phyloP scores from a whole-genome alignment of 37 sponge, comb jelly and placozoan species.

The Dysidea cf. avara region DNA sequence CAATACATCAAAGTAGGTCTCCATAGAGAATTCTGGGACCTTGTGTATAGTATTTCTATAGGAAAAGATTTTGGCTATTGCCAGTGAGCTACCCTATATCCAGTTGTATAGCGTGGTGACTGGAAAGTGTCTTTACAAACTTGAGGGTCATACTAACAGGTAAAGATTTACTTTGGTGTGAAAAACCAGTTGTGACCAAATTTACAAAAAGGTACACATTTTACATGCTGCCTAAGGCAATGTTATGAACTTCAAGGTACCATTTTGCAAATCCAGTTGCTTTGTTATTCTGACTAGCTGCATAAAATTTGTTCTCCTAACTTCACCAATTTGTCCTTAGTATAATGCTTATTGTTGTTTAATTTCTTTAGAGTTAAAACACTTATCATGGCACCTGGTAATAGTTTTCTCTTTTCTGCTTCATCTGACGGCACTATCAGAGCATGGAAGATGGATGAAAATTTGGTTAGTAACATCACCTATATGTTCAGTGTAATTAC shows the following conservation, averaged over 20 bases:
- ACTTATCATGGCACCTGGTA: constrained; percentile 31
- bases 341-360: no score
- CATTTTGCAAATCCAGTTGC: no score
- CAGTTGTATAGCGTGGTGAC: constrained; percentile 29
- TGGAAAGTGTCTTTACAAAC: constrained; percentile 26
- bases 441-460: constrained; percentile 43
- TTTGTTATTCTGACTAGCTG: no score
- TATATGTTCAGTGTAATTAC: background rate
- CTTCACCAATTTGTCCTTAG: no score
- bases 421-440: constrained; percentile 67
- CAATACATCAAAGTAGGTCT: constrained; percentile 48
- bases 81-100: constrained; percentile 35
- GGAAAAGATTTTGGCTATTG: constrained; percentile 59
- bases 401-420: constrained; percentile 47
- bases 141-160: constrained; percentile 68
- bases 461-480: constrained; percentile 11
- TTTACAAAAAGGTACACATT: no score
- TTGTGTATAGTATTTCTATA: constrained; percentile 17
- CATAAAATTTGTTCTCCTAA: no score
- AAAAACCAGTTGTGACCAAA: no score
- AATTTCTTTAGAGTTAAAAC: constrained; percentile 49
- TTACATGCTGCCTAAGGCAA: no score
- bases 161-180: no score
- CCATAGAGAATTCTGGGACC: no score
- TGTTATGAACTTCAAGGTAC: no score